phyloP scores from a whole-genome alignment of 2,888 invertebrate genomes.

The Bugulina stolonifera region DNA sequence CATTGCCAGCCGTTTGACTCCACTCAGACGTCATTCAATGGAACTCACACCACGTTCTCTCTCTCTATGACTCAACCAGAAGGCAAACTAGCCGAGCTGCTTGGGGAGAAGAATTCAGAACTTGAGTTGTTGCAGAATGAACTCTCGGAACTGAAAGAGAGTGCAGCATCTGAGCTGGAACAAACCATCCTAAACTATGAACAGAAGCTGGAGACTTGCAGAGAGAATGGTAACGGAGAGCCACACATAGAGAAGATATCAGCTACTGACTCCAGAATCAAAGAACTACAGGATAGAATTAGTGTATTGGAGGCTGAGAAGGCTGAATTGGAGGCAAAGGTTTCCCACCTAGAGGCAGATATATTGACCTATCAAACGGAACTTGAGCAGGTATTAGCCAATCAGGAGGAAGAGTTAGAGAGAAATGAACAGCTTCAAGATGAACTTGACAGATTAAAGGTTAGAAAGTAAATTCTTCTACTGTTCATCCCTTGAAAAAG shows the following conservation, averaged over 20 bases:
- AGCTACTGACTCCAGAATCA: background rate
- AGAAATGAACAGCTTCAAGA: conserved; percentile 2
- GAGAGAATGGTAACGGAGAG: background rate
- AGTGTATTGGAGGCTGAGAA: background rate
- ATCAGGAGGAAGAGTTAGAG: conserved; percentile 23
- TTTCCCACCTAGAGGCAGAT: background rate
- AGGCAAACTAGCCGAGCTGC: background rate
- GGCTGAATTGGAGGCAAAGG: background rate
- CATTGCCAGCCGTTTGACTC: conserved; percentile 19
- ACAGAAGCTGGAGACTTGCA: background rate
- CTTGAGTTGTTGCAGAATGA: background rate
- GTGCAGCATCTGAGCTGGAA: background rate
- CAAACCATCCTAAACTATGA: conserved; percentile 3
- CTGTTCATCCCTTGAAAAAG: too few species aligned
- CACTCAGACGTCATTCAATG: conserved; percentile 9
- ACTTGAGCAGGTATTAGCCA: conserved; percentile 21
- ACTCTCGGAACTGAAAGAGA: conserved; percentile 9
- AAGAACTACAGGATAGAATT: background rate
- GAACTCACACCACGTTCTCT: background rate
- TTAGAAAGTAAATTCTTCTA: too few species aligned
- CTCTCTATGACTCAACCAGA: background rate
- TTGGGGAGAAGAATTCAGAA: background rate
- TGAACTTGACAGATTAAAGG: background rate
- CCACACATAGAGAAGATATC: too few species aligned
- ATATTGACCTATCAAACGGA: conserved; percentile 20